These are phyloP conservation scores for Pachliopta kotzebuea DNA, from an alignment of 2,888 invertebrate genomes.

Conservation along the genomic window DNA sequence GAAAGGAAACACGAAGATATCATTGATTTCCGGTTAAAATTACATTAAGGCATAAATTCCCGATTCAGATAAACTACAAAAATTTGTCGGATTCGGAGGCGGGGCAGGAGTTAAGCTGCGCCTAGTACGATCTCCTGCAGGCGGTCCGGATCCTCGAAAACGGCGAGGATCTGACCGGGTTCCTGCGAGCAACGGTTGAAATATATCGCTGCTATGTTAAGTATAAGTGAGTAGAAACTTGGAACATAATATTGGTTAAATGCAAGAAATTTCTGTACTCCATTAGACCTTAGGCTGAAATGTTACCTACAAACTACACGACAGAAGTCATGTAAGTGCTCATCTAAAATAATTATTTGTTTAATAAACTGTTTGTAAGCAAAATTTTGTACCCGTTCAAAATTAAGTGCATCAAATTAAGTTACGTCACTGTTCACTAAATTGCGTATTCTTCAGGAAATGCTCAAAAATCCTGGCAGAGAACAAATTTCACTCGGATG, in stretches of 20 bases:
- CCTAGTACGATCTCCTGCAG: constrained; percentile 16
- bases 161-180: constrained; percentile 11
- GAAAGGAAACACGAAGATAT: too few relatives aligned
- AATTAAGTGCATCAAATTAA: not conserved
- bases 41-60: not conserved
- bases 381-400: too few relatives aligned
- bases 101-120: not conserved
- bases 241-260: too few relatives aligned
- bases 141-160: constrained; percentile 5
- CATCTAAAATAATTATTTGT: too few relatives aligned
- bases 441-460: not conserved
- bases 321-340: too few relatives aligned
- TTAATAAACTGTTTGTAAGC: too few relatives aligned
- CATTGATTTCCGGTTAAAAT: not conserved
- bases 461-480: not conserved
- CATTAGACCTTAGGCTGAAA: too few relatives aligned
- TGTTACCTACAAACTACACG: too few relatives aligned
- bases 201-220: constrained; percentile 3
- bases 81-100: not conserved
- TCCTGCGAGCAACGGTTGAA: constrained; percentile 13
- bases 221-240: constrained; percentile 10
- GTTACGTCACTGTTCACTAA: not conserved
- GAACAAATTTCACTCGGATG: not conserved
- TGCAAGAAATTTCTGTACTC: too few relatives aligned
- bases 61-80: not conserved